A percentile compares a stretch with the other conserved stretches of the same genome.
These are phyloP conservation scores for Drosophila prostipennis DNA, from an alignment of 2,888 invertebrate genomes.

Conservation along the genomic window DNA sequence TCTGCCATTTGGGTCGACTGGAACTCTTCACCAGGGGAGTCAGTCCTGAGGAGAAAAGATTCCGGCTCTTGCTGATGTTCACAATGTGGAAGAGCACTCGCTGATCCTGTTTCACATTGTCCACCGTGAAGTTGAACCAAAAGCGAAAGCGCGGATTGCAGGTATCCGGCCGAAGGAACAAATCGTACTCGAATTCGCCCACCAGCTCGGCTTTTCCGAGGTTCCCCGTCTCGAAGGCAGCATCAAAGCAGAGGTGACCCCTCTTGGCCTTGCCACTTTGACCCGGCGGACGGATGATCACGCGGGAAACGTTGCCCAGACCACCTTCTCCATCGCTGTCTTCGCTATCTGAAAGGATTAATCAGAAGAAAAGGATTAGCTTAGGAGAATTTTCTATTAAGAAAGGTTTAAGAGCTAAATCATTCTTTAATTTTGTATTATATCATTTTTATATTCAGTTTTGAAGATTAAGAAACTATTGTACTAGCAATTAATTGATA, in stretches of 20 bases:
- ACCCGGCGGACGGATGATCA: constrained; percentile 94
- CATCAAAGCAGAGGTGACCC: constrained; percentile 98
- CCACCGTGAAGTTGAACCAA: constrained; percentile 99
- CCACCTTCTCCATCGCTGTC: constrained; percentile 97
- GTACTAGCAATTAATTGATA: neutral
- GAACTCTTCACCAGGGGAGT: constrained; percentile 97
- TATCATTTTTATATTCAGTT: too few species aligned
- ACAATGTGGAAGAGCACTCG: constrained; percentile 98
- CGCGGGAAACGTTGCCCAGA: constrained; percentile 94
- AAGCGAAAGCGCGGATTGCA: constrained; percentile 96
- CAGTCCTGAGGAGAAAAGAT: constrained; percentile 94
- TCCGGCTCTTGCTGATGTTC: constrained; percentile 96
- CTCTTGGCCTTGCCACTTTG: constrained; percentile 98
- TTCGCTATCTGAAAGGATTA: constrained; percentile 89
- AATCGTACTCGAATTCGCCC: constrained; percentile 97
- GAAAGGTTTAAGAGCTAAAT: too few species aligned
- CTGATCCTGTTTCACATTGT: constrained; percentile 97
- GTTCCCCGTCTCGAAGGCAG: constrained; percentile 98
- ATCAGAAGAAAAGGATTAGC: neutral
- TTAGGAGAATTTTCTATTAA: too few species aligned
- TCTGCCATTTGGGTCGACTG: constrained; percentile 95
- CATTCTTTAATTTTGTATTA: too few species aligned
- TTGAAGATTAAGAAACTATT: neutral
- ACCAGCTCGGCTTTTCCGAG: constrained; percentile 97
- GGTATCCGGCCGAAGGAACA: constrained; percentile 97